A percentile compares a stretch with the other conserved stretches of the same genome.
Evolutionary conservation across 2,113 vertebrate species (phyloP).

Genomic region (Patagioenas fasciata): DNA sequence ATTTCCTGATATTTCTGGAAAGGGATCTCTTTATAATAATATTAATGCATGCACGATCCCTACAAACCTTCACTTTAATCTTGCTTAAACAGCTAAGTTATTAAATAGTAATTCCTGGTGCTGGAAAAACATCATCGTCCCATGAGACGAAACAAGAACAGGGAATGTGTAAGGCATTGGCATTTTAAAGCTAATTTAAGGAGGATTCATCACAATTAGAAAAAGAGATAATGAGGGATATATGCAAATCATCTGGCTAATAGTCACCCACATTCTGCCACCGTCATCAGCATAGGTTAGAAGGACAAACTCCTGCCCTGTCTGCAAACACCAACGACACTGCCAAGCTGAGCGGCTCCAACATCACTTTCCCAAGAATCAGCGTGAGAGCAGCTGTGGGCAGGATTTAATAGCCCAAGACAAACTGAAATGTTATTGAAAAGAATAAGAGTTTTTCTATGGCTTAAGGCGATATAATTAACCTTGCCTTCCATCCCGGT

Average conservation of each 20-base stretch:
- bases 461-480: neutral
- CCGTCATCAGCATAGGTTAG: neutral
- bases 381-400: neutral
- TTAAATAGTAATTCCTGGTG: slow-evolving; percentile 56
- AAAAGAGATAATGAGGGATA: slow-evolving; percentile 31
- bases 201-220: slow-evolving; percentile 56
- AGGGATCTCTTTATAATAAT: slow-evolving; percentile 35
- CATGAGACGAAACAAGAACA: neutral
- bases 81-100: slow-evolving; percentile 52
- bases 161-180: neutral
- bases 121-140: slow-evolving; percentile 5
- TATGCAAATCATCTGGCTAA: neutral
- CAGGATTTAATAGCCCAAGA: neutral
- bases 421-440: neutral
- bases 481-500: neutral
- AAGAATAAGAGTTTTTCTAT: neutral
- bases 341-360: neutral
- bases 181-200: slow-evolving; percentile 42
- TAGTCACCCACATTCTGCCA: neutral
- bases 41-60: slow-evolving; percentile 12
- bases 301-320: neutral
- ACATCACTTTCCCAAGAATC: neutral
- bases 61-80: slow-evolving; percentile 37
- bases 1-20: slow-evolving; percentile 46
- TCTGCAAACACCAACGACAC: neutral